Conservation (phyloP, 2,888 invertebrate genomes). For the Anthrax anthrax region DNA sequence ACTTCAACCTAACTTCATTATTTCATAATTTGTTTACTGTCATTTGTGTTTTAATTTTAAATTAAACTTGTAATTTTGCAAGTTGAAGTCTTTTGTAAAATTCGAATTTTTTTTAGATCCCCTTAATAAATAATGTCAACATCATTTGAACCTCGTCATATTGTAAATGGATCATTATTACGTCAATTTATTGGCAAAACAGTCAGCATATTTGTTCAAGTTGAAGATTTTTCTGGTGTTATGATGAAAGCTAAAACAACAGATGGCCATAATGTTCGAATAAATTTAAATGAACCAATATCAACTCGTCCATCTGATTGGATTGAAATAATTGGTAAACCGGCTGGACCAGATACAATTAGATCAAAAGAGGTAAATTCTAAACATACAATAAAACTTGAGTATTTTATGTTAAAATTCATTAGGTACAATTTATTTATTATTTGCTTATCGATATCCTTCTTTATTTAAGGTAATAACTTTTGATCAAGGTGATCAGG, state of each 20-base stretch:
- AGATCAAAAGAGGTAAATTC: conserved; percentile 24
- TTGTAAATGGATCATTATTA: conserved; percentile 26
- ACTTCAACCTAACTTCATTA: no score
- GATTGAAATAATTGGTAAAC: conserved; percentile 29
- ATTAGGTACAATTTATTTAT: neutral
- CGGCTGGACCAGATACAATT: conserved; percentile 19
- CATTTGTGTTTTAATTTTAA: no score
- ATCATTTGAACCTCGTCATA: conserved; percentile 22
- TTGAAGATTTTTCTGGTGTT: conserved; percentile 21
- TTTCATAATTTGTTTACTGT: no score
- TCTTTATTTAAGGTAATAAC: conserved; percentile 20
- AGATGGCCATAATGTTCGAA: conserved; percentile 21
- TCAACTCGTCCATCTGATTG: conserved; percentile 21
- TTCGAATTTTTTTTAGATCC: no score
- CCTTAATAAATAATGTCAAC: no score
- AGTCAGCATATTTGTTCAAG: conserved; percentile 26
- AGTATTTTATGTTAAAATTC: no score
- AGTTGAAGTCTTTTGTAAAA: no score
- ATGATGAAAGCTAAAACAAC: conserved; percentile 21
- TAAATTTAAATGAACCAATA: conserved; percentile 20
- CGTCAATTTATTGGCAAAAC: conserved; percentile 23
- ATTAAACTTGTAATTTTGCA: no score
- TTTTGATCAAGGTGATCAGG: conserved; percentile 25
- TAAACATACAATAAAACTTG: no score
- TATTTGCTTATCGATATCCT: no score